Percentiles rank a stretch among this genome's conserved stretches.
phyloP scores from a whole-genome alignment of 1,140 invertebrate genomes.

The Drosophila erecta region DNA sequence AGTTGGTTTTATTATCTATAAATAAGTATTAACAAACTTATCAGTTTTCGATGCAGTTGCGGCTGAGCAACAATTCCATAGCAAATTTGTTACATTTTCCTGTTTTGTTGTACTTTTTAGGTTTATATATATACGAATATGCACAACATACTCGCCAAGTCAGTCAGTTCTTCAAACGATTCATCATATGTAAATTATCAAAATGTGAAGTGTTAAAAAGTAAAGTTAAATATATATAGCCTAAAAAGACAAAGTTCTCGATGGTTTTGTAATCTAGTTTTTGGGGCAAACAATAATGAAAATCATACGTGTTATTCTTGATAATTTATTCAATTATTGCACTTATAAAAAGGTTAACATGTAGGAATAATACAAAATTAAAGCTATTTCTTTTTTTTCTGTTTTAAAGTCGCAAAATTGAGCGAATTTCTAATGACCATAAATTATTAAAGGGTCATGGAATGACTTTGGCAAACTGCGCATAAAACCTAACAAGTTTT shows the following conservation, averaged over 20 bases:
- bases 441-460: background rate
- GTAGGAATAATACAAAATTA: background rate
- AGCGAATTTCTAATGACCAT: background rate
- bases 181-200: slow-evolving; percentile 75
- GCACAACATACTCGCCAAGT: slow-evolving; percentile 50
- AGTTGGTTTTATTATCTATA: slow-evolving; percentile 61
- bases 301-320: background rate
- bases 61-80: slow-evolving; percentile 71
- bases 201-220: slow-evolving; percentile 59
- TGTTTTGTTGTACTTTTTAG: slow-evolving; percentile 80
- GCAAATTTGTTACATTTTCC: slow-evolving; percentile 72
- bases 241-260: slow-evolving; percentile 60
- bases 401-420: background rate
- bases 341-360: slow-evolving; percentile 3
- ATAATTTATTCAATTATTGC: background rate
- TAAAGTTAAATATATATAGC: slow-evolving; percentile 78
- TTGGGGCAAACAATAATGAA: background rate
- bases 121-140: slow-evolving; percentile 53
- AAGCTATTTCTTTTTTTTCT: background rate
- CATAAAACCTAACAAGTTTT: background rate
- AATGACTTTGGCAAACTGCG: background rate
- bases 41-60: slow-evolving; percentile 69
- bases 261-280: background rate
- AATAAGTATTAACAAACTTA: slow-evolving; percentile 75
- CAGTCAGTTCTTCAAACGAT: slow-evolving; percentile 59